phyloP scores from a whole-genome alignment of 2,113 vertebrate genomes.

The Tretioscincus oriximinensis region DNA sequence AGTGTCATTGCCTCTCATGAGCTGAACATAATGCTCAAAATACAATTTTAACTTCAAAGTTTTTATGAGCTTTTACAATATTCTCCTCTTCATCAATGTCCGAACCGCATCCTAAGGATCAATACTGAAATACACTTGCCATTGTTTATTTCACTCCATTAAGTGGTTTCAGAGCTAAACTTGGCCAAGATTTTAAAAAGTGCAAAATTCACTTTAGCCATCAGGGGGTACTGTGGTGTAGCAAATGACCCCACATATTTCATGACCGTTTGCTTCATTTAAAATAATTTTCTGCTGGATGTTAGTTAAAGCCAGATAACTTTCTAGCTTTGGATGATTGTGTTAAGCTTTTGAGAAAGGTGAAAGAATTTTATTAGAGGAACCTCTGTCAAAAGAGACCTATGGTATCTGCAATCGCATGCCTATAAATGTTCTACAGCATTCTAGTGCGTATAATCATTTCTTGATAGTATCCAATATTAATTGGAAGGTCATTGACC shows the following conservation, averaged over 20 bases:
- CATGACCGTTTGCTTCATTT: not conserved
- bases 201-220: conserved; percentile 2
- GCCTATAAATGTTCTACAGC: not conserved
- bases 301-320: not conserved
- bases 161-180: no score
- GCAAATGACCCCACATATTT: not conserved
- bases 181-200: accelerated
- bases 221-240: conserved; percentile 53
- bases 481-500: not conserved
- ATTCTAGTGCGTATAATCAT: not conserved
- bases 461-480: accelerated
- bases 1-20: not conserved
- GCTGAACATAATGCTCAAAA: not conserved
- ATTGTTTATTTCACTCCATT: accelerated
- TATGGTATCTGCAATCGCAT: no score
- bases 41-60: not conserved
- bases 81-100: not conserved
- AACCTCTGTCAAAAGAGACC: not conserved
- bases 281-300: not conserved
- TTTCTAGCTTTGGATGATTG: not conserved
- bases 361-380: not conserved
- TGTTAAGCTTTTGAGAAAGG: not conserved
- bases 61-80: not conserved
- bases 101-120: not conserved
- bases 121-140: not conserved